Evolutionary conservation across 2,797 vertebrate species (phyloP).

Genomic region (Odontamblyopus rebecca): DNA sequence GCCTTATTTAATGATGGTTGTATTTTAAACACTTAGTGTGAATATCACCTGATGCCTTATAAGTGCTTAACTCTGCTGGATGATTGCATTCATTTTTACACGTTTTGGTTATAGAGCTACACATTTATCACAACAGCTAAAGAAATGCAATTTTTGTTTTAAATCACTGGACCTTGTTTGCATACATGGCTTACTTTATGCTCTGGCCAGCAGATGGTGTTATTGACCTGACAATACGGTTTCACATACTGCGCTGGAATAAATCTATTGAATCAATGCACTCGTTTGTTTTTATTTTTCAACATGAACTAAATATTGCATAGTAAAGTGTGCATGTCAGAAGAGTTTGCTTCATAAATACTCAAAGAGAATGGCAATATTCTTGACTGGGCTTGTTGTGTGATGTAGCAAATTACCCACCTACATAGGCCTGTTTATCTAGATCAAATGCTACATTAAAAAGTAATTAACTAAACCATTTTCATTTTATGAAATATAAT

Average conservation of each 20-base stretch:
- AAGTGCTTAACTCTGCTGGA: constrained; percentile 75
- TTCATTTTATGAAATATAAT: neutral
- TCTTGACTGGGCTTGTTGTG: too few relatives aligned
- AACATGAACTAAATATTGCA: neutral
- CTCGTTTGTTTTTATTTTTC: neutral
- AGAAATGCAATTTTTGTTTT: neutral
- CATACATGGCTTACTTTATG: constrained; percentile 11
- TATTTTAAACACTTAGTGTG: constrained; percentile 76
- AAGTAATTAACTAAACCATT: neutral
- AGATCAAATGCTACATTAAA: too few relatives aligned
- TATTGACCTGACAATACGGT: constrained; percentile 24
- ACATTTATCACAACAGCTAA: neutral
- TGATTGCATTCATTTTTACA: constrained; percentile 27
- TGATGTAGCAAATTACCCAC: too few relatives aligned
- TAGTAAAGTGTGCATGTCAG: neutral
- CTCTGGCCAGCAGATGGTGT: constrained; percentile 67
- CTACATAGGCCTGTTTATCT: too few relatives aligned
- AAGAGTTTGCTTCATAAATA: neutral
- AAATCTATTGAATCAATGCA: constrained; percentile 37
- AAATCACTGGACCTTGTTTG: neutral
- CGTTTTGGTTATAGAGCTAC: neutral
- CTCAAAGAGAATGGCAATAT: neutral
- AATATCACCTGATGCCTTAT: constrained; percentile 80
- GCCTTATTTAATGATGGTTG: constrained; percentile 86
- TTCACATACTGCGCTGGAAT: constrained; percentile 42